These are phyloP conservation scores for Melanotaenia parkinsoni DNA, from an alignment of 2,797 vertebrate species.

Conservation along the genomic window DNA sequence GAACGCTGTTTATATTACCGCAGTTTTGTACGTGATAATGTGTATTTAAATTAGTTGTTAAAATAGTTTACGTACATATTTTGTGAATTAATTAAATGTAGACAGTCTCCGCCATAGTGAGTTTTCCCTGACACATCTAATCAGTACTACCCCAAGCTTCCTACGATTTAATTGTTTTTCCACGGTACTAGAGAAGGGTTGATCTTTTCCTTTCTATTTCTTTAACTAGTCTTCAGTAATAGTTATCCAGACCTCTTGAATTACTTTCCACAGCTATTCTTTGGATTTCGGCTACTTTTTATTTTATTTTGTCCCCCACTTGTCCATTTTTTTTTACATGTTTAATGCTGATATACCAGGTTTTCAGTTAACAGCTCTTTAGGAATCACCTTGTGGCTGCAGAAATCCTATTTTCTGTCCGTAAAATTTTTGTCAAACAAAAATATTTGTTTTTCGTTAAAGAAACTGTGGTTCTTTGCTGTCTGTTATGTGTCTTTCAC, in stretches of 20 bases:
- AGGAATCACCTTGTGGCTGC: not conserved
- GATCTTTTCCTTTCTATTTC: too few relatives aligned
- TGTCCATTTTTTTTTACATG: not conserved
- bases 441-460: too few relatives aligned
- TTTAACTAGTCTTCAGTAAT: too few relatives aligned
- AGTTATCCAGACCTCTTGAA: too few relatives aligned
- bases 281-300: too few relatives aligned
- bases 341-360: not conserved
- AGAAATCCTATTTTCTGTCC: not conserved
- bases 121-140: too few relatives aligned
- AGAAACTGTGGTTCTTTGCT: too few relatives aligned
- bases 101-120: not conserved
- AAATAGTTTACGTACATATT: not conserved
- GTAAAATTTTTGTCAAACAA: not conserved
- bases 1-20: not conserved
- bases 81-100: not conserved
- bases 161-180: not conserved
- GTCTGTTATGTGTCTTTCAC: too few relatives aligned
- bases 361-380: not conserved
- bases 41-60: fast-evolving
- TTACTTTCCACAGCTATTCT: too few relatives aligned
- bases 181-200: too few relatives aligned
- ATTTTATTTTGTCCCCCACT: not conserved
- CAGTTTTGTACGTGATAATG: fast-evolving
- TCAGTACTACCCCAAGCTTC: not conserved